These are phyloP conservation scores for Lucinisca nassula DNA, from an alignment of 2,888 invertebrate genomes.

Conservation along the genomic window DNA sequence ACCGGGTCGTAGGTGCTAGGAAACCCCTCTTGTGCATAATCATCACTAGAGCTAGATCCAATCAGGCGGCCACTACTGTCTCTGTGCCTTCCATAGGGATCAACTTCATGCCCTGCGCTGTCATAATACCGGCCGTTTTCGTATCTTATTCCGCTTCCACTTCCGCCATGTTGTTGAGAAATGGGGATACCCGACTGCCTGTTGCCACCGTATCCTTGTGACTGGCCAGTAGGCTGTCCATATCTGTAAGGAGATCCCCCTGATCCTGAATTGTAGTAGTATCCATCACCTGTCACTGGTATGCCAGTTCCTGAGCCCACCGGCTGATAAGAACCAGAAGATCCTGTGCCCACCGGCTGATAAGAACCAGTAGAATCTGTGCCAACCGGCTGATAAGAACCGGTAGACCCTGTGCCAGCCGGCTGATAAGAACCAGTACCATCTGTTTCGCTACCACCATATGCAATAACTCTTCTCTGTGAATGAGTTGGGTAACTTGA, in stretches of 20 bases:
- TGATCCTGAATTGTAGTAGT: constrained; percentile 11
- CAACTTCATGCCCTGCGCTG: not conserved
- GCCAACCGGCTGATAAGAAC: not conserved
- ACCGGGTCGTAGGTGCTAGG: constrained; percentile 59
- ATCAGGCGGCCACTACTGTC: not conserved
- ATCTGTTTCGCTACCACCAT: not conserved
- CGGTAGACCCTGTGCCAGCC: not conserved
- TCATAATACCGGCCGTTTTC: constrained; percentile 12
- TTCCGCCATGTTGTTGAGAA: not conserved
- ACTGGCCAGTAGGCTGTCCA: not conserved
- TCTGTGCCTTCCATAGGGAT: constrained; percentile 7
- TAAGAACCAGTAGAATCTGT: not conserved
- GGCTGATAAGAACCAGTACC: too few species aligned
- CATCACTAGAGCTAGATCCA: constrained; percentile 41
- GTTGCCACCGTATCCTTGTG: too few species aligned
- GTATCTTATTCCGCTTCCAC: not conserved
- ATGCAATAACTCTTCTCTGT: not conserved
- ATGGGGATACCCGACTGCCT: not conserved
- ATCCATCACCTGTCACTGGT: not conserved
- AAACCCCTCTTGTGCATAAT: constrained; percentile 27
- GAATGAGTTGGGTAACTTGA: not conserved
- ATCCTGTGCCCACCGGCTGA: not conserved
- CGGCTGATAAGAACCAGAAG: not conserved
- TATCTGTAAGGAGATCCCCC: not conserved
- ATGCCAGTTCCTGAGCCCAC: not conserved